A percentile compares a stretch with the other conserved stretches of the same genome.
phyloP scores from a whole-genome alignment of 2,888 invertebrate genomes.

The Folsomia candida region DNA sequence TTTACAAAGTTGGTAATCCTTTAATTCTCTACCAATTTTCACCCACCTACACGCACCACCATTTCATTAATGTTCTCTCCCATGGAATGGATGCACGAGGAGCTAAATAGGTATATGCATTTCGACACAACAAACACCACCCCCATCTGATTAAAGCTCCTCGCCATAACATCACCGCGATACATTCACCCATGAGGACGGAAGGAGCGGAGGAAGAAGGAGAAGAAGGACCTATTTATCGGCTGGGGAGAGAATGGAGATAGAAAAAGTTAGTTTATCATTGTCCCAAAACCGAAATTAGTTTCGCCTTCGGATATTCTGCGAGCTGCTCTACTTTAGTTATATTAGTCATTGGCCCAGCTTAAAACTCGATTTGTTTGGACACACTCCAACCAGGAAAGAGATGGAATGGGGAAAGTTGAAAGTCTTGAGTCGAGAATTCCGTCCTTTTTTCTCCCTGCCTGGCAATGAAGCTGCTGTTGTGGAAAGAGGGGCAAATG shows the following conservation, averaged over 20 bases:
- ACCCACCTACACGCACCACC: slow-evolving; percentile 28
- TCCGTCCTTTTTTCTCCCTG: too few relatives aligned
- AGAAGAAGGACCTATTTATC: background rate
- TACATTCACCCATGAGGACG: background rate
- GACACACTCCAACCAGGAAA: slow-evolving; percentile 11
- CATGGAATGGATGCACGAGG: too few relatives aligned
- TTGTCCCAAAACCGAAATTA: slow-evolving; percentile 47
- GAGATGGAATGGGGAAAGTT: background rate
- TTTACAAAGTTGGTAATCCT: slow-evolving; percentile 50
- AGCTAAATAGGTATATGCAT: too few relatives aligned
- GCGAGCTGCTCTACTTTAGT: background rate
- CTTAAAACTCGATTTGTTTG: slow-evolving; percentile 50
- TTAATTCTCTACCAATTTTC: slow-evolving; percentile 49
- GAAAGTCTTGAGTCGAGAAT: background rate
- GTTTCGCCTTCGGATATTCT: slow-evolving; percentile 31
- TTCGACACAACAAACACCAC: too few relatives aligned
- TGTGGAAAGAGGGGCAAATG: background rate
- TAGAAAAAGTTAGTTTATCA: slow-evolving; percentile 43
- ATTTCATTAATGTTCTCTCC: slow-evolving; percentile 16
- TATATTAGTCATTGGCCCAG: slow-evolving; percentile 25
- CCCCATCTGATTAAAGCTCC: background rate
- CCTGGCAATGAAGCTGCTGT: too few relatives aligned
- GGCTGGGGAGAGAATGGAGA: background rate
- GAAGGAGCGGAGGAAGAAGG: too few relatives aligned
- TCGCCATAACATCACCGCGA: background rate